Evolutionary conservation across 2,888 invertebrate species (phyloP).

Genomic region (Heliconius hortense): DNA sequence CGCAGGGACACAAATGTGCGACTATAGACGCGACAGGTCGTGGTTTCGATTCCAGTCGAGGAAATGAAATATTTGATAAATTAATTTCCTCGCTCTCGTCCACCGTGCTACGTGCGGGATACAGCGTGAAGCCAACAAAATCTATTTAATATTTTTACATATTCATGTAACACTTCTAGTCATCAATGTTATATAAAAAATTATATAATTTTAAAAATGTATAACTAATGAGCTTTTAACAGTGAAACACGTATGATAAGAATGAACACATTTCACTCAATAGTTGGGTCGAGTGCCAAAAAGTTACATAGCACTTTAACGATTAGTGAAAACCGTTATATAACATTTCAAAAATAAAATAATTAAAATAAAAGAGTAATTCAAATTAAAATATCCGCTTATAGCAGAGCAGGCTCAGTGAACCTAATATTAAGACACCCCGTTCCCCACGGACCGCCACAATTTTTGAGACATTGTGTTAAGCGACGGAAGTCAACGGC

Average conservation of each 20-base stretch:
- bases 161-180: not conserved
- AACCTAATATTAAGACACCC: too few relatives aligned
- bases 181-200: not conserved
- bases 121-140: not conserved
- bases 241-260: constrained; percentile 15
- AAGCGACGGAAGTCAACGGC: not conserved
- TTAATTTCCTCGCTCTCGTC: too few relatives aligned
- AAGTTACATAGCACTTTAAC: not conserved
- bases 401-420: too few relatives aligned
- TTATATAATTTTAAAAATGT: not conserved
- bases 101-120: too few relatives aligned
- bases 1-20: too few relatives aligned
- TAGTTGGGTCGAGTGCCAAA: constrained; percentile 24
- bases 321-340: constrained; percentile 5
- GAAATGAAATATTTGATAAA: too few relatives aligned
- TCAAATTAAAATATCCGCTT: too few relatives aligned
- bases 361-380: too few relatives aligned
- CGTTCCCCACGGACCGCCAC: too few relatives aligned
- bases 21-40: too few relatives aligned
- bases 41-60: too few relatives aligned
- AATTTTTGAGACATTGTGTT: not conserved
- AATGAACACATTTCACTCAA: constrained; percentile 22
- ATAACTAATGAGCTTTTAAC: constrained; percentile 19
- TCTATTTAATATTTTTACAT: not conserved
- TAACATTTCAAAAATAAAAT: not conserved